Evolutionary conservation across 1,140 invertebrate genomes (phyloP).

Genomic region (Heterodera carotae): DNA sequence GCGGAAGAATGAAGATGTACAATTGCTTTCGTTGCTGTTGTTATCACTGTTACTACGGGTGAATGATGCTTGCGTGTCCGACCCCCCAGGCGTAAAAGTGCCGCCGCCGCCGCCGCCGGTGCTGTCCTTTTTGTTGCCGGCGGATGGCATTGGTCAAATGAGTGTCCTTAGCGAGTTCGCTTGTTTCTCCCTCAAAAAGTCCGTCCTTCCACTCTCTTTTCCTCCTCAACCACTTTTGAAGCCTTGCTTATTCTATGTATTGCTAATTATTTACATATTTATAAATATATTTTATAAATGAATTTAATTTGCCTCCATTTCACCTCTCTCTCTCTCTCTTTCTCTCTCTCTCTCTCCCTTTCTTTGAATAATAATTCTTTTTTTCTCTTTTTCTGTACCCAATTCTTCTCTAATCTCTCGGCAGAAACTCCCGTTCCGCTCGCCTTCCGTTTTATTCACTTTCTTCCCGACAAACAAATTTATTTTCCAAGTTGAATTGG

Average conservation of each 20-base stretch:
- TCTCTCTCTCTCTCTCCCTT: background rate
- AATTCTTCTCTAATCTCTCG: background rate
- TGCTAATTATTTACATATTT: too few species aligned
- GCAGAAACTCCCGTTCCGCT: background rate
- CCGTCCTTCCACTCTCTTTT: background rate
- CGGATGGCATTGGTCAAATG: background rate
- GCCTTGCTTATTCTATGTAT: background rate
- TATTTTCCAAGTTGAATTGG: conserved; percentile 10
- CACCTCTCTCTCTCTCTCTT: background rate
- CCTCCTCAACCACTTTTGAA: background rate
- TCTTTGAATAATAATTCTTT: background rate
- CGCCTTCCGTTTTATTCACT: background rate
- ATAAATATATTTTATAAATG: too few species aligned
- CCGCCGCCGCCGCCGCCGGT: background rate
- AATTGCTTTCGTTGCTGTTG: background rate
- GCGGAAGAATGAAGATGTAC: background rate
- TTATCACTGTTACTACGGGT: background rate
- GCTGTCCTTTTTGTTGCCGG: conserved; percentile 3
- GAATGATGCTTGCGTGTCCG: background rate
- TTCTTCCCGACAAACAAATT: background rate
- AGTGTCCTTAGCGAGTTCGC: background rate
- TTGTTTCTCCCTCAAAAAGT: background rate
- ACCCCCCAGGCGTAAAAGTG: background rate
- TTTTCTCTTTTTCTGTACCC: background rate
- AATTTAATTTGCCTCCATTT: background rate